These are phyloP conservation scores for Petaurus breviceps DNA, from an alignment of 2,113 vertebrate genomes.

Conservation along the genomic window DNA sequence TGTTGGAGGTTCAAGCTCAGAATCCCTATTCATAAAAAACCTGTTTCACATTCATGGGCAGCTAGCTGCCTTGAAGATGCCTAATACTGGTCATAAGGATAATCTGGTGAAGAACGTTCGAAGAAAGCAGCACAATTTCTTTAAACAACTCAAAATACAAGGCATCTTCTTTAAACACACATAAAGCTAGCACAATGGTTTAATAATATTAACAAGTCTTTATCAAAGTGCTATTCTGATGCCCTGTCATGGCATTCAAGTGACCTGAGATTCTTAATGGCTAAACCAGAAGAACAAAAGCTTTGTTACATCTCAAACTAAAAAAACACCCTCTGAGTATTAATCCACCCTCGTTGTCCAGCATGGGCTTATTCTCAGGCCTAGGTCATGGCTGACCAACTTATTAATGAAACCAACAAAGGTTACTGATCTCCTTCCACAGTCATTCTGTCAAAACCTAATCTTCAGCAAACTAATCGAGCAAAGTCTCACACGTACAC, in stretches of 20 bases:
- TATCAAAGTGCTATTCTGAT: not conserved
- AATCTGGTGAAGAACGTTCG: not conserved
- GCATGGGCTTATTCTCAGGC: not conserved
- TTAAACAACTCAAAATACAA: not conserved
- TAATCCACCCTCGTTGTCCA: not conserved
- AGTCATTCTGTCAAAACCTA: not conserved
- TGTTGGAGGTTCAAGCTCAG: not conserved
- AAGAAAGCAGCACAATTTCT: not conserved
- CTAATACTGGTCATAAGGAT: not conserved
- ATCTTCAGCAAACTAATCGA: not conserved
- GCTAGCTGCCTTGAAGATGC: not conserved
- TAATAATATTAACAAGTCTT: not conserved
- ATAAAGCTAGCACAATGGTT: not conserved
- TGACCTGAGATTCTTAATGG: not conserved
- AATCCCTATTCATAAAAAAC: not conserved
- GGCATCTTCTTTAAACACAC: not conserved
- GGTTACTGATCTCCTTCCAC: not conserved
- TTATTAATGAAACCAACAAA: not conserved
- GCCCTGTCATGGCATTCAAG: not conserved
- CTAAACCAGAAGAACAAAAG: not conserved
- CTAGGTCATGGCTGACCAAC: not conserved
- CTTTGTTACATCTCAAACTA: not conserved
- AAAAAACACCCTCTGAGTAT: not conserved
- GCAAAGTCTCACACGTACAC: not conserved
- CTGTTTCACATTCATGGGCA: not conserved